A percentile compares a stretch with the other conserved stretches of the same genome.
phyloP scores from a whole-genome alignment of 2,113 vertebrate species.

The Dendropsophus ebraccatus region DNA sequence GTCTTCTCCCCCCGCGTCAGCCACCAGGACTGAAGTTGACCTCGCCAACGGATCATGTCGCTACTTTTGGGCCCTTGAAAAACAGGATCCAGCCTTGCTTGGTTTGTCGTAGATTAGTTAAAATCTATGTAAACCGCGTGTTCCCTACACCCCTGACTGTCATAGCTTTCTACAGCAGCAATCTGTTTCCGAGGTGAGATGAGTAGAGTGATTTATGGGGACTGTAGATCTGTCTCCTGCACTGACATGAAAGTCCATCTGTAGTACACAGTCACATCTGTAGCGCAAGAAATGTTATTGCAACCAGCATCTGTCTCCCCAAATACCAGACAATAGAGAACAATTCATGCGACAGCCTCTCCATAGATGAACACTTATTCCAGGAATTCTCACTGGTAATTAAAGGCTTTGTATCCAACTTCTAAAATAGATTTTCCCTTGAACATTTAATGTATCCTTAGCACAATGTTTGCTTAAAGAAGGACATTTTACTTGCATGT shows the following conservation, averaged over 20 bases:
- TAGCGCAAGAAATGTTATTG: conserved; percentile 15
- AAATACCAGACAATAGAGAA: conserved; percentile 27
- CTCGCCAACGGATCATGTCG: too few relatives aligned
- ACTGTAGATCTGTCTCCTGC: neutral
- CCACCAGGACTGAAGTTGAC: too few relatives aligned
- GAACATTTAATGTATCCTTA: conserved; percentile 66
- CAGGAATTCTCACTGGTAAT: conserved; percentile 67
- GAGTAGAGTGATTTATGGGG: neutral
- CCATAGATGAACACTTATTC: conserved; percentile 57
- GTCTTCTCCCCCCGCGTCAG: too few relatives aligned
- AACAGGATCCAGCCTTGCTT: too few relatives aligned
- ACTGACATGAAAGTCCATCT: conserved; percentile 12
- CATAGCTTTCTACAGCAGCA: neutral
- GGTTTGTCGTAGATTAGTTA: too few relatives aligned
- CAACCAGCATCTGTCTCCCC: conserved; percentile 31
- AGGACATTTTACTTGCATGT: conserved; percentile 43
- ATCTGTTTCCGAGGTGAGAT: neutral
- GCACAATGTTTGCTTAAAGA: conserved; percentile 55
- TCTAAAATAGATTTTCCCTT: conserved; percentile 65
- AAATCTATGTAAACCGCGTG: neutral
- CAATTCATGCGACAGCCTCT: neutral
- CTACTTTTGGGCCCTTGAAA: neutral
- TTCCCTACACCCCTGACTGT: neutral
- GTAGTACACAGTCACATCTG: conserved; percentile 23
- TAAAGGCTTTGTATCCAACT: conserved; percentile 65